Evolutionary conservation across 2,797 vertebrate species (phyloP).

Genomic region (Arnoldichthys spilopterus): DNA sequence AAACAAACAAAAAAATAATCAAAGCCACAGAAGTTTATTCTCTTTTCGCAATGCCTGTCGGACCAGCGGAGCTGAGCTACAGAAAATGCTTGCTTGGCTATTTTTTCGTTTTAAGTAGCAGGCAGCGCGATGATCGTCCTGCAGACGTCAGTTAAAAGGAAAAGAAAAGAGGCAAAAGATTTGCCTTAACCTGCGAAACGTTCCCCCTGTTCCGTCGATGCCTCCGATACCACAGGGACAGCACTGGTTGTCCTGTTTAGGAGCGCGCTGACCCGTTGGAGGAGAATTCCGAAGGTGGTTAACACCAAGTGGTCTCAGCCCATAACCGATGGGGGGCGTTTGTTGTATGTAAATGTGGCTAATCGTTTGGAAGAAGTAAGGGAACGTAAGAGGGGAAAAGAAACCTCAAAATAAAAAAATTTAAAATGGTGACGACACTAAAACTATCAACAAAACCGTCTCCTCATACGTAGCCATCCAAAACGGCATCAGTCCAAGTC

Average conservation of each 20-base stretch:
- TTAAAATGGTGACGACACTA: conserved; percentile 33
- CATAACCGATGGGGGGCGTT: conserved; percentile 10
- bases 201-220: not conserved
- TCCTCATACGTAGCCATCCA: conserved; percentile 17
- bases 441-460: conserved; percentile 33
- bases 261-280: not conserved
- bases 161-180: conserved; percentile 11
- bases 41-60: conserved; percentile 60
- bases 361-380: conserved; percentile 20
- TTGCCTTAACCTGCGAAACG: conserved; percentile 25
- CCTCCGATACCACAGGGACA: not conserved
- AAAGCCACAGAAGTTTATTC: conserved; percentile 56
- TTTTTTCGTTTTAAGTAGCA: conserved; percentile 53
- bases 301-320: not conserved
- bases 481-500: conserved; percentile 35
- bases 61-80: conserved; percentile 64
- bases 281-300: conserved; percentile 31
- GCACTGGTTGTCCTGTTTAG: conserved; percentile 17
- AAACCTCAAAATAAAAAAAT: conserved; percentile 15
- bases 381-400: conserved; percentile 18
- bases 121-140: conserved; percentile 55
- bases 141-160: conserved; percentile 37
- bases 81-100: conserved; percentile 44
- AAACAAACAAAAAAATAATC: conserved; percentile 27
- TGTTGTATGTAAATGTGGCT: not conserved